Base-by-base conservation (phyloP, 2,113 vertebrate genomes). In the Perca flavescens region DNA sequence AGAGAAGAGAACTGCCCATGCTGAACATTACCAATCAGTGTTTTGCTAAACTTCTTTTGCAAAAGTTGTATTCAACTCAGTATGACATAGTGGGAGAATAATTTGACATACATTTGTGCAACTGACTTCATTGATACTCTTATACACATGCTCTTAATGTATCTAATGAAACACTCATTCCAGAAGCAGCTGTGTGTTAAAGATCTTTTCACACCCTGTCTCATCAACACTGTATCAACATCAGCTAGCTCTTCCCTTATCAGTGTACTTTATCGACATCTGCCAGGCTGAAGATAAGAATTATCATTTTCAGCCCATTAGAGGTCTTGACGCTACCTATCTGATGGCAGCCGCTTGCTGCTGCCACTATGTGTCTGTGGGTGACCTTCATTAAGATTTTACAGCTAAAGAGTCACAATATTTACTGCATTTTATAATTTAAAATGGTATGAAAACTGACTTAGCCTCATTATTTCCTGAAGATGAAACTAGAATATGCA, bases 211-310 rank as follows among this genome's bases (percentile, higher is more conserved):
- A 22, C 65, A 72, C 65, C 17, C 25, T 31, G 83, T 81, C 66
- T 85, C 79, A 77, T 77, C 62, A 79, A 65, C 54, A 28, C 53
- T 60, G 63, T 54, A 52, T 85, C 22, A 81, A 25, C 72, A 13
- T 79, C 74, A 74, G 50, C 77, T 22, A 31, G 28, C 53, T 77
- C 12, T 6, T 5, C 61, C 50, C 72, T 84, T 89, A 90, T 90
- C 89, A 28, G 19, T n/a, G 17, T 31, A 22, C 75, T 82, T 77
- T 68, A 88, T 85, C 89, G 67, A 64, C 85, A 87, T 85, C 84
- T 88, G 82, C 80, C 79, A 81, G 74, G 46, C 82, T 83, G 43
- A 58, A 86, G 89, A 88, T 88, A 90, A 89, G 76, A 54, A 60
- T 57, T 34, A 83, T 84, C 71, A 73, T 89, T 87, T 84, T 70